Conservation (phyloP, 1,140 invertebrate species). For the Drosophila watanabei region DNA sequence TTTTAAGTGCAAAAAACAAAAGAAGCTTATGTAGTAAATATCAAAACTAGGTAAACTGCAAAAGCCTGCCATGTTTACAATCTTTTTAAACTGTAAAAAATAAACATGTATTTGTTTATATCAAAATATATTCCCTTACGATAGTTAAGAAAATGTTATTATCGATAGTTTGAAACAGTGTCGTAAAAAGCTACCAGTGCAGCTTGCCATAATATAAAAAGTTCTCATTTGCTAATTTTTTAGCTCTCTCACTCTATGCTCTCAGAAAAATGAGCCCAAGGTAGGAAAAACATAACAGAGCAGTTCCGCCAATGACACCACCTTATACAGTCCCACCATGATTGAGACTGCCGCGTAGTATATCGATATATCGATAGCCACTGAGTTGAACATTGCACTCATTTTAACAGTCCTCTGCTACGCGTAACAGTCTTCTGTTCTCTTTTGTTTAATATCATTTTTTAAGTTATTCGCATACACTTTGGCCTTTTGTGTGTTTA, state of each 20-base stretch:
- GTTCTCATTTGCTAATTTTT: too few relatives aligned
- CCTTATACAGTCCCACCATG: background rate
- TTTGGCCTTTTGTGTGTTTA: background rate
- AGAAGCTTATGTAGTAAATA: background rate
- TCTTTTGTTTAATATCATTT: constrained; percentile 23
- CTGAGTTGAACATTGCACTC: background rate
- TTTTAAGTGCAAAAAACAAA: background rate
- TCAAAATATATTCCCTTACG: background rate
- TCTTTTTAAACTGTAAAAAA: background rate
- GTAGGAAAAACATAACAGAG: background rate
- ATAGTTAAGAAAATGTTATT: background rate
- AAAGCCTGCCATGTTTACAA: background rate
- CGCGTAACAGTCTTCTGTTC: background rate
- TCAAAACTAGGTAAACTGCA: background rate
- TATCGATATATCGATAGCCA: constrained; percentile 18
- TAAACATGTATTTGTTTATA: background rate
- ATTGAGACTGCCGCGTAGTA: background rate
- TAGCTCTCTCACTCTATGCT: too few relatives aligned
- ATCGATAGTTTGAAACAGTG: background rate
- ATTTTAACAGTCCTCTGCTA: constrained; percentile 26
- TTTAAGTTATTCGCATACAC: background rate
- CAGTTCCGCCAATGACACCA: background rate
- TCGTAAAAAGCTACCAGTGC: too few relatives aligned
- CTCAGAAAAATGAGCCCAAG: too few relatives aligned
- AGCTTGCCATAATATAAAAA: too few relatives aligned